Percentiles rank a stretch among this genome's conserved stretches.
These are phyloP conservation scores for Patagioenas fasciata DNA, from an alignment of 2,113 vertebrate genomes.

Conservation along the genomic window DNA sequence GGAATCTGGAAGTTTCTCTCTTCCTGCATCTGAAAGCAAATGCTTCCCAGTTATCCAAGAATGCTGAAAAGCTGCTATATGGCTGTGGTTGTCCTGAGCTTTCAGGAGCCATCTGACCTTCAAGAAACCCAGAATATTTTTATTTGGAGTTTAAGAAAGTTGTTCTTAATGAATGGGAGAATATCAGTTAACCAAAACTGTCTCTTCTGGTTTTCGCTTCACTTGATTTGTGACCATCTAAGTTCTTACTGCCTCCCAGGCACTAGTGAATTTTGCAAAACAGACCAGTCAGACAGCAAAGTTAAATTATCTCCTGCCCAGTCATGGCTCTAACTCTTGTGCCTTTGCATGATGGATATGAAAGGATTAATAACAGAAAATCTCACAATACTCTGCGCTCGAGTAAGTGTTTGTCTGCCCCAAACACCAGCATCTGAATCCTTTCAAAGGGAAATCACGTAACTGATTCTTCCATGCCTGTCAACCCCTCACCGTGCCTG, in stretches of 20 bases:
- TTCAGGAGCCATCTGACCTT: not conserved
- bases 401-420: not conserved
- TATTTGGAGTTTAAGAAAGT: not conserved
- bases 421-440: no score
- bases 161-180: not conserved
- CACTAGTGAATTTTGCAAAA: not conserved
- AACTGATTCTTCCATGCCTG: not conserved
- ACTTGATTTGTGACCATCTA: not conserved
- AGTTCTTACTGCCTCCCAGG: not conserved
- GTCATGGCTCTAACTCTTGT: not conserved
- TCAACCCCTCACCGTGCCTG: not conserved
- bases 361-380: not conserved
- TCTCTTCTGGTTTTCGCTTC: not conserved
- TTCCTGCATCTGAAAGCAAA: not conserved
- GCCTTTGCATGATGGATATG: not conserved
- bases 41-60: not conserved
- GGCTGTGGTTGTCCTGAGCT: not conserved
- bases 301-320: not conserved
- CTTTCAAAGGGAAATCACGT: not conserved
- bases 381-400: not conserved
- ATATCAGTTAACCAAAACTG: not conserved
- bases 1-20: not conserved
- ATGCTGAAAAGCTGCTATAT: not conserved
- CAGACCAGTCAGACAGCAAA: not conserved
- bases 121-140: not conserved